These are phyloP conservation scores for Heliocidaris tuberculata DNA, from an alignment of 35 echinoderm and acorn worm species.

Conservation along the genomic window DNA sequence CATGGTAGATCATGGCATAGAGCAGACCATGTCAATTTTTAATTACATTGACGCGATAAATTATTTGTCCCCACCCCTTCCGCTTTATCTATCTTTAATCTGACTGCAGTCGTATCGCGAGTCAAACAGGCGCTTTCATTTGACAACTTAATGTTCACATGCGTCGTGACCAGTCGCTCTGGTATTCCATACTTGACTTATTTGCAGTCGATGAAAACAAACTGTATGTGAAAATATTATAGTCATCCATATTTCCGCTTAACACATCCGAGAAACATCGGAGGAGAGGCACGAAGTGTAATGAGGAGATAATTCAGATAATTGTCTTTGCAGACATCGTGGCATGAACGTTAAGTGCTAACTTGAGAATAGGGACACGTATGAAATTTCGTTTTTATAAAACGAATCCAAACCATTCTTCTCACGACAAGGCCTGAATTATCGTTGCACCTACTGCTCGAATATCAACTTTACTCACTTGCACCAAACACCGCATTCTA, in stretches of 20 bases:
- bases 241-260: not conserved
- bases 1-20: not conserved
- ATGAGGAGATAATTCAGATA: not conserved
- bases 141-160: not conserved
- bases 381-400: not conserved
- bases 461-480: not conserved
- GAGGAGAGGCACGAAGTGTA: not conserved
- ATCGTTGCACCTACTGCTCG: not conserved
- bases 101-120: not conserved
- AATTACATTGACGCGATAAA: not conserved
- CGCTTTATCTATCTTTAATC: not conserved
- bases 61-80: not conserved
- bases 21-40: not conserved
- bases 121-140: not conserved
- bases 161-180: not conserved
- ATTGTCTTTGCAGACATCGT: not conserved
- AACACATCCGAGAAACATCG: not conserved
- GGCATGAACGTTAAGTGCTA: not conserved
- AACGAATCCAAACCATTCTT: not conserved
- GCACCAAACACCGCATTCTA: not conserved
- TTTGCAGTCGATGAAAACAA: not conserved
- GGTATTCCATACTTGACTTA: not conserved
- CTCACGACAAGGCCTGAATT: not conserved
- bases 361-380: not conserved
- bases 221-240: not conserved